Evolutionary conservation across 2,113 vertebrate species (phyloP).

Genomic region (Neolamprologus kungweensis): DNA sequence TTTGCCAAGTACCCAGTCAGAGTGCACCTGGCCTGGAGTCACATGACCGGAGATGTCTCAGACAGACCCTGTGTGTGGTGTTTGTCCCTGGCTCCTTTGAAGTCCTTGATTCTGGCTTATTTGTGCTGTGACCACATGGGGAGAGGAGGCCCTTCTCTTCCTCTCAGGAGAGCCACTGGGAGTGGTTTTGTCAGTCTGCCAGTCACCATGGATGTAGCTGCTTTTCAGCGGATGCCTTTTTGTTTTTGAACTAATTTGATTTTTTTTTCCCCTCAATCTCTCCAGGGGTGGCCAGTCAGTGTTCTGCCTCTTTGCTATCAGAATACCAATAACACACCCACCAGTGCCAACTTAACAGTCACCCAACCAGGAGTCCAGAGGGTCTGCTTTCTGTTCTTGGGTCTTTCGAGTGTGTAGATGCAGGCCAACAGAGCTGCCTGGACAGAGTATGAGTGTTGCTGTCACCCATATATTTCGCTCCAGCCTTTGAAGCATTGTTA

Average conservation of each 20-base stretch:
- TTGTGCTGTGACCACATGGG: slow-evolving; percentile 31
- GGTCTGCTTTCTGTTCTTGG: not conserved
- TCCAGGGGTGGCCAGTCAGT: not conserved
- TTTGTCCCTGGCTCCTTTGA: slow-evolving; percentile 53
- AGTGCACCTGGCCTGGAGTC: slow-evolving; percentile 62
- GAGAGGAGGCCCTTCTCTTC: slow-evolving; percentile 29
- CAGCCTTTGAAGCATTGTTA: not conserved
- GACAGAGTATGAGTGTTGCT: not conserved
- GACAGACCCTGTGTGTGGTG: slow-evolving; percentile 48
- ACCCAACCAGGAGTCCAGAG: not conserved
- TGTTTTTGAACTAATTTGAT: slow-evolving; percentile 39
- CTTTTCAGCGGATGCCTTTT: slow-evolving; percentile 16
- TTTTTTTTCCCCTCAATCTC: slow-evolving; percentile 14
- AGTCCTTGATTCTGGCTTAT: slow-evolving; percentile 38
- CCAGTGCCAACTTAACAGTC: not conserved
- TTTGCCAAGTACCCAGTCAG: slow-evolving; percentile 49
- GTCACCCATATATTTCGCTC: not conserved
- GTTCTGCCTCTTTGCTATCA: not conserved
- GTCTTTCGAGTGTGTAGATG: not conserved
- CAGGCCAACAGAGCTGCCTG: not conserved
- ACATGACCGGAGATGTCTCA: slow-evolving; percentile 62
- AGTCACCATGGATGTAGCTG: slow-evolving; percentile 5
- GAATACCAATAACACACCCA: slow-evolving; percentile 30
- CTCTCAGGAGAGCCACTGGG: slow-evolving; percentile 26
- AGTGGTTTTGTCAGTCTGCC: slow-evolving; percentile 33